phyloP scores from a whole-genome alignment of 2,797 vertebrate genomes.

The Sciaenops ocellatus region DNA sequence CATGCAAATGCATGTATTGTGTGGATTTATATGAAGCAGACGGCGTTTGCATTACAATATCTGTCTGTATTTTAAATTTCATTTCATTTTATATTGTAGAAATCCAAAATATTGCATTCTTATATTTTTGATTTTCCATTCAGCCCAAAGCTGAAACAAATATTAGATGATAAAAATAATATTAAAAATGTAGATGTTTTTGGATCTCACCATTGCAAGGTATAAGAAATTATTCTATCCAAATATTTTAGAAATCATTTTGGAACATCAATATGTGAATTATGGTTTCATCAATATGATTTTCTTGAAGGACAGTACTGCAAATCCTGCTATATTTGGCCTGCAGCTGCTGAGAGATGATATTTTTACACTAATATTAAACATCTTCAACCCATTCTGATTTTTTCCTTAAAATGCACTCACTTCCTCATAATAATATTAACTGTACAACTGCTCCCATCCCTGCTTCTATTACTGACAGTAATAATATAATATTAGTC shows the following conservation, averaged over 20 bases:
- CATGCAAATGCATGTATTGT: not conserved
- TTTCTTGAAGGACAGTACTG: constrained; percentile 15
- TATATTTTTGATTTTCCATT: not conserved
- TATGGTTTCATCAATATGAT: constrained; percentile 3
- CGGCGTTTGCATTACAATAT: not conserved
- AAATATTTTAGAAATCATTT: constrained; percentile 16
- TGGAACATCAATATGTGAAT: constrained; percentile 17
- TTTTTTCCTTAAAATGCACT: not conserved
- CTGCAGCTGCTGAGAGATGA: not conserved
- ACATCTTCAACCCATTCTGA: not conserved
- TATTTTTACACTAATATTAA: not conserved
- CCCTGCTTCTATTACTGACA: not conserved
- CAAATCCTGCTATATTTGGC: not conserved
- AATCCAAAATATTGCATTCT: not conserved
- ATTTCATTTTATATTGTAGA: not conserved
- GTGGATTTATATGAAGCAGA: not conserved
- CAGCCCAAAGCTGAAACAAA: not conserved
- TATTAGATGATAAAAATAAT: not conserved
- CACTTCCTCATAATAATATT: not conserved
- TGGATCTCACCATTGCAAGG: not conserved
- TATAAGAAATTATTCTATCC: not conserved
- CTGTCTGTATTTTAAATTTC: rapidly evolving
- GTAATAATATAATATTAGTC: too few species aligned
- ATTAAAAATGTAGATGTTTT: not conserved
- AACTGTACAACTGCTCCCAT: not conserved